Conservation (phyloP, 2,888 invertebrate genomes). For the Coleophora flavipennella region DNA sequence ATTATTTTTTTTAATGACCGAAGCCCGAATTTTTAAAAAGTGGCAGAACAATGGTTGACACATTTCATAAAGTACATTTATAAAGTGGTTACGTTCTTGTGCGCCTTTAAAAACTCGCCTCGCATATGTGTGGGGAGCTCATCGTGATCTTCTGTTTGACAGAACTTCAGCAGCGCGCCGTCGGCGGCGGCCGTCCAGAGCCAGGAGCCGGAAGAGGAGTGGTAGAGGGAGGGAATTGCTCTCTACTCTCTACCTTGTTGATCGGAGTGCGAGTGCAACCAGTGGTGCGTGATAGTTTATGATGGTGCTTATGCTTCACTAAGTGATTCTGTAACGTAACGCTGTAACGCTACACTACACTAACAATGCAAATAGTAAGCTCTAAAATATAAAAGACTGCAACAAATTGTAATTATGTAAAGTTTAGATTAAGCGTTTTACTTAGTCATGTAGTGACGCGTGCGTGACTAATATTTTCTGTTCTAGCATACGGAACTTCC, state of each 20-base stretch:
- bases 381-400: constrained; percentile 24
- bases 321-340: too few relatives aligned
- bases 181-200: constrained; percentile 35
- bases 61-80: too few relatives aligned
- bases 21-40: too few relatives aligned
- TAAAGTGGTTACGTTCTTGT: too few relatives aligned
- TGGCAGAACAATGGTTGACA: too few relatives aligned
- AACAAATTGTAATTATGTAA: constrained; percentile 31
- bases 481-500: too few relatives aligned
- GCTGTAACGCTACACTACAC: too few relatives aligned
- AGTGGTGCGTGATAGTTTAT: constrained; percentile 36
- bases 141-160: constrained; percentile 16
- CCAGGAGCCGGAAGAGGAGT: constrained; percentile 69
- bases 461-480: too few relatives aligned
- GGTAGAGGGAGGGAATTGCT: constrained; percentile 51
- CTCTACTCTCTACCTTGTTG: constrained; percentile 24
- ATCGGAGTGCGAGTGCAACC: constrained; percentile 38
- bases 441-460: constrained; percentile 3
- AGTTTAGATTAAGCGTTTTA: constrained; percentile 17
- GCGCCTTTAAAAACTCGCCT: too few relatives aligned
- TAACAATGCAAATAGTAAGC: constrained; percentile 2
- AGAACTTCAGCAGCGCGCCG: constrained; percentile 48
- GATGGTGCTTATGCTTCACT: constrained; percentile 37
- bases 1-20: too few relatives aligned
- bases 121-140: too few relatives aligned